Evolutionary conservation across 2,888 invertebrate species (phyloP), one percentile per base, ranked within the genome.

Genomic region (Zygaena filipendulae): DNA sequence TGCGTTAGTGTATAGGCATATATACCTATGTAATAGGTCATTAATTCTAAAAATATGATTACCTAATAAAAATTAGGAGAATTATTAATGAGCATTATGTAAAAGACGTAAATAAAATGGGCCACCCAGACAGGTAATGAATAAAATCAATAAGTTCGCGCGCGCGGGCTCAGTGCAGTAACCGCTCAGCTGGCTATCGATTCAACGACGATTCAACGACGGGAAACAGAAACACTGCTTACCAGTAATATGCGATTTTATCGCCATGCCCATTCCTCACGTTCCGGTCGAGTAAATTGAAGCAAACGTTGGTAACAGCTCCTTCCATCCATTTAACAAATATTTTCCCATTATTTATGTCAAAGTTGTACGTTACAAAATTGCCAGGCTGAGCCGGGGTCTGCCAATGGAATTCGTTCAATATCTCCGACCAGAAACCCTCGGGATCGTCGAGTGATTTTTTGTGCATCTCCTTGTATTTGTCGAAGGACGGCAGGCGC

Each of bases 251-350:
- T 11, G 97, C 97, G 39, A 96, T 84, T 62, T 90, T 92, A 49
- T 96, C 92, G 13, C 95, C 97, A 38, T 89, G 75, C 9, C 96
- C 96, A 45, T 88, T 90, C 51, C 91, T 86, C 29, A 99, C 87
- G 67, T 95, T 92, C 39, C 92, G 86, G 71, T 99, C 98, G 45
- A 99, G 79, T 27, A 94, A 83, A 79, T 99, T 99, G 74, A 95
- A 99, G 60, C 93, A 94, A 39, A 98, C 87, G 67, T 99, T 99
- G 21, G 97, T 98, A 19, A 90, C 87, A 3, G 93, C 93, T 6
- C 95, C 97, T 51, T 93, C 91, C 88, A 99, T 87, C 92, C 96
- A 99, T 68, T 92, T 94, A 23, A 95, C 89, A 48, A 84, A 92
- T 46, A 99, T 88, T 7, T 91, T 90, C 26, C 98, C 98, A 62